Conservation (phyloP, 1,140 invertebrate genomes). For the Bombus impatiens region DNA sequence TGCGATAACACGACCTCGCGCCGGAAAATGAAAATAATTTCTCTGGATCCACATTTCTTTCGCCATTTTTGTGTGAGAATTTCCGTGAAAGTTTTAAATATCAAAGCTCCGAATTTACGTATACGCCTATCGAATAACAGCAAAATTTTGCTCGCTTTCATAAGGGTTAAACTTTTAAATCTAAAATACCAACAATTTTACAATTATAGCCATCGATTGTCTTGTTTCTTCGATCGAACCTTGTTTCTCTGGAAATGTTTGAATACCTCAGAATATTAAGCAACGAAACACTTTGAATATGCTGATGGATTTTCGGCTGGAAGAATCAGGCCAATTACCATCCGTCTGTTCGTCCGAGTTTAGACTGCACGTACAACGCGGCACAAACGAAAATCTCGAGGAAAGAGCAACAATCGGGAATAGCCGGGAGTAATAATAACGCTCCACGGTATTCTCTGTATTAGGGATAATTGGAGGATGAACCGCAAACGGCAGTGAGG, state of each 20-base stretch:
- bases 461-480: constrained; percentile 74
- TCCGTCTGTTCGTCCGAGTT: neutral
- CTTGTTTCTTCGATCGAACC: too few species aligned
- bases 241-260: neutral
- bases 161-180: neutral
- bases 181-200: neutral
- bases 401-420: constrained; percentile 59
- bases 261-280: neutral
- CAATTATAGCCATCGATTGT: neutral
- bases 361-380: constrained; percentile 7
- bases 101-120: neutral
- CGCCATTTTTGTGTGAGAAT: too few species aligned
- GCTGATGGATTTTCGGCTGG: neutral
- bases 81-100: neutral
- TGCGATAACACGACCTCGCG: neutral
- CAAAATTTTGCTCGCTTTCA: neutral
- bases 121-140: neutral
- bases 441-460: constrained; percentile 69
- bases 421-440: constrained; percentile 68
- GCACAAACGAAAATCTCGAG: constrained; percentile 41
- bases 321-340: constrained; percentile 9
- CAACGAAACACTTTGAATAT: neutral
- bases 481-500: constrained; percentile 67
- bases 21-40: too few species aligned
- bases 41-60: neutral